Conservation (phyloP, 2,797 vertebrate species). For the Nannoperca australis region DNA sequence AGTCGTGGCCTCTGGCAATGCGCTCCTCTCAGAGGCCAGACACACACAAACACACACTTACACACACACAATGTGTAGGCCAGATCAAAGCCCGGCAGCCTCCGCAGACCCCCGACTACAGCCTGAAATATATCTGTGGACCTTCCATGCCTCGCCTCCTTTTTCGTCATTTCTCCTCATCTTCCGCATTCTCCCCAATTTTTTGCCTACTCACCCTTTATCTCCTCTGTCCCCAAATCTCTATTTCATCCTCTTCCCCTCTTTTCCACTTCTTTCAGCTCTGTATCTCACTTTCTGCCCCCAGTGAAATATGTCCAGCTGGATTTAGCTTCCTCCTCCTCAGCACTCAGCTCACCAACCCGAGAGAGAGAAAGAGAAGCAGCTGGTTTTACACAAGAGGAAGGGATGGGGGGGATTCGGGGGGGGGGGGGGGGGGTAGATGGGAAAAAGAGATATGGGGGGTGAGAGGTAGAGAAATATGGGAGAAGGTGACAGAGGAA, state of each 20-base stretch:
- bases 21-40: slow-evolving; percentile 49
- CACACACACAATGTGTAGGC: slow-evolving; percentile 50
- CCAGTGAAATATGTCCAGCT: slow-evolving; percentile 73
- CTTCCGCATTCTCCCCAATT: not conserved
- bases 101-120: slow-evolving; percentile 57
- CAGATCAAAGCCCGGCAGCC: slow-evolving; percentile 78
- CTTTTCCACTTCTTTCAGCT: slow-evolving; percentile 2
- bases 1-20: slow-evolving; percentile 68
- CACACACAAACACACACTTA: slow-evolving; percentile 52
- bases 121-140: slow-evolving; percentile 67
- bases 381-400: slow-evolving; percentile 66
- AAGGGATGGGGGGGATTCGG: slow-evolving; percentile 21
- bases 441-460: slow-evolving; percentile 45
- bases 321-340: slow-evolving; percentile 64
- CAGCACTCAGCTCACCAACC: slow-evolving; percentile 62
- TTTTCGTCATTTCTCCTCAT: slow-evolving; percentile 8
- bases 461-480: slow-evolving; percentile 48
- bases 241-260: slow-evolving; percentile 4
- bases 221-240: slow-evolving; percentile 36
- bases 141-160: not conserved
- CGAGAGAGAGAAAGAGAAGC: slow-evolving; percentile 57
- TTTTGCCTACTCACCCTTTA: slow-evolving; percentile 6
- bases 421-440: slow-evolving; percentile 14
- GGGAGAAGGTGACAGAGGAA: slow-evolving; percentile 38
- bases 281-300: slow-evolving; percentile 19